phyloP scores from a whole-genome alignment of 2,113 vertebrate species.

The Channa argus region DNA sequence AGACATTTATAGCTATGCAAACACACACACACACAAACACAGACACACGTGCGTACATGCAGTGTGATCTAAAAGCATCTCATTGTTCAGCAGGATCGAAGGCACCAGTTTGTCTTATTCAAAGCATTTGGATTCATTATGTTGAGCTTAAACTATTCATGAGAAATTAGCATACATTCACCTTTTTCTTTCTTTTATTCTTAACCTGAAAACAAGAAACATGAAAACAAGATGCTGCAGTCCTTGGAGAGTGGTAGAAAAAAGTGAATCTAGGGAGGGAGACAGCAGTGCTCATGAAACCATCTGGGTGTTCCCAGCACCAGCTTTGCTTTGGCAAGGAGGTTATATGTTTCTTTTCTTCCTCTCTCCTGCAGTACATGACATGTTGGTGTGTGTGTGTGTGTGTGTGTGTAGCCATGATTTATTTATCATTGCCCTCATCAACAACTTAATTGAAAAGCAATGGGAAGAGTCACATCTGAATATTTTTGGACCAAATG shows the following conservation, averaged over 20 bases:
- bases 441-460: slow-evolving; percentile 71
- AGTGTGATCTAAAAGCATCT: too few relatives aligned
- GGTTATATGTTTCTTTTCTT: slow-evolving; percentile 23
- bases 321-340: slow-evolving; percentile 40
- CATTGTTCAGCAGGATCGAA: too few relatives aligned
- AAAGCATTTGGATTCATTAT: slow-evolving; percentile 42
- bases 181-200: slow-evolving; percentile 7
- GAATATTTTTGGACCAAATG: slow-evolving; percentile 57
- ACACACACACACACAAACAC: too few relatives aligned
- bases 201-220: slow-evolving; percentile 21
- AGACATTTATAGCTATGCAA: background rate
- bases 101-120: background rate
- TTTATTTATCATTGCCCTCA: slow-evolving; percentile 68
- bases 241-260: slow-evolving; percentile 19
- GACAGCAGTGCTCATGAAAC: slow-evolving; percentile 25
- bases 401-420: slow-evolving; percentile 39
- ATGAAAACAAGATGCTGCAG: slow-evolving; percentile 38
- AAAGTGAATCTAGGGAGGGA: slow-evolving; percentile 12
- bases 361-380: slow-evolving; percentile 16
- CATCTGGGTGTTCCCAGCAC: slow-evolving; percentile 52
- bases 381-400: slow-evolving; percentile 22
- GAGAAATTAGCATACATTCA: slow-evolving; percentile 11
- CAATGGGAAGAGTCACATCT: slow-evolving; percentile 48
- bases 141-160: slow-evolving; percentile 13
- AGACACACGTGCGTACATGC: too few relatives aligned